Base-by-base conservation (phyloP, 2,113 vertebrate species). In the Prunella himalayana region DNA sequence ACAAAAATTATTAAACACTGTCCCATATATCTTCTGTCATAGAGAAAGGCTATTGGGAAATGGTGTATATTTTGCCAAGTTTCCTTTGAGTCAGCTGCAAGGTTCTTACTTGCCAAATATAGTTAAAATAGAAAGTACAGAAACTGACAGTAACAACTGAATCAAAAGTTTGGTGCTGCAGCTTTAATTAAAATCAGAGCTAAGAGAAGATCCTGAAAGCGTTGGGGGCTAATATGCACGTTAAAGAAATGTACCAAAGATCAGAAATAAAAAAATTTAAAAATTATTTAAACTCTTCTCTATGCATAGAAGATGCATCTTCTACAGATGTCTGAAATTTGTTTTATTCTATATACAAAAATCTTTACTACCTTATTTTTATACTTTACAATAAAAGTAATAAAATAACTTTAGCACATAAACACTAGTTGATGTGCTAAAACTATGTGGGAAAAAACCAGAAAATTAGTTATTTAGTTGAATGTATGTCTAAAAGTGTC, bases 11-110 rank as follows among this genome's bases (percentile, higher is more conserved):
- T 87, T 95, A 87, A 79, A 82, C 10, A 15, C 21, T 60, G 49
- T 56, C 56, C 71, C 41, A 70, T 75, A 78, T 49, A 61, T 71
- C 22, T 69, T 82, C 50, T 80, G 4, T 51, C 78, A 27, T 30
- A 86, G 50, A 81, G 17, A 78, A 86, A 33, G 25, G 33, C 72
- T 75, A 61, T 41, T 86, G 82, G 92, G 92, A 97, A 94, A 94
- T 41, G 30, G 45, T 73, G 63, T 31, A 21, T 11, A 53, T 92
- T 86, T 92, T 0, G 5, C 77, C 90, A 90, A 92, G 60, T 88
- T 94, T 90, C 76, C 90, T 93, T 82, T 75, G 60, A 86, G 71
- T 81, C 85, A 86, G 68, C 76, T 94, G 81, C 27, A 4, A 65
- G 61, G 35, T 71, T 37, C 65, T 91, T 63, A 50, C 28, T 47